A percentile compares a stretch with the other conserved stretches of the same genome.
Conservation (phyloP, 2,113 vertebrate species). For the Antigone vipio region DNA sequence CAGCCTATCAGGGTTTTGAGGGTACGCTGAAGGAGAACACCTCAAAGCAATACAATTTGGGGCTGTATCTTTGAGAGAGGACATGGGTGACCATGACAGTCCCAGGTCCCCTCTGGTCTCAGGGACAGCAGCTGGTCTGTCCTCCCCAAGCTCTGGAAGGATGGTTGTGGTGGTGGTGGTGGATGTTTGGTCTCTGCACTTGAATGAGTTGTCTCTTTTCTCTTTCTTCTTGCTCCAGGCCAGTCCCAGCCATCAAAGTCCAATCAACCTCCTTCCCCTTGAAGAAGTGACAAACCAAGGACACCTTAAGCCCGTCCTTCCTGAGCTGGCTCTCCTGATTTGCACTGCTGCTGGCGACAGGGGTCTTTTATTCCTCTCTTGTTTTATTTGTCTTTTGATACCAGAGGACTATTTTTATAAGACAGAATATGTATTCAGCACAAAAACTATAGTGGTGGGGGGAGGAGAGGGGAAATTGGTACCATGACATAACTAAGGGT, state of each 20-base stretch:
- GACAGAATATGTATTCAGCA: not conserved
- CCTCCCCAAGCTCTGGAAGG: not conserved
- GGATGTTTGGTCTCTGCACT: not conserved
- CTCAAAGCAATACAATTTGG: rapidly evolving
- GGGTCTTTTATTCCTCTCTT: not conserved
- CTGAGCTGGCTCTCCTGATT: constrained; percentile 57
- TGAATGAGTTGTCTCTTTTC: not conserved
- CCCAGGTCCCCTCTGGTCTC: not conserved
- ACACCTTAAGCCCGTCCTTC: not conserved
- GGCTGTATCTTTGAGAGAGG: not conserved
- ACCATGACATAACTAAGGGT: not conserved
- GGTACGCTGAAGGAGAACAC: not conserved
- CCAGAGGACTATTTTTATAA: constrained; percentile 67
- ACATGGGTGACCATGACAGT: not conserved
- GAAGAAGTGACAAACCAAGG: constrained; percentile 76
- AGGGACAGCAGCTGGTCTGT: not conserved
- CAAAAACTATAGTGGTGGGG: not conserved
- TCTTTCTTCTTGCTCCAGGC: constrained; percentile 49
- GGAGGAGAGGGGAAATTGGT: not conserved
- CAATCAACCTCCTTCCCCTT: constrained; percentile 71
- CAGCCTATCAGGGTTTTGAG: not conserved
- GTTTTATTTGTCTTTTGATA: constrained; percentile 45
- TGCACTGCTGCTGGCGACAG: constrained; percentile 62
- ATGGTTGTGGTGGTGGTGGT: not conserved
- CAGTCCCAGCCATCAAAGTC: constrained; percentile 79